A percentile compares a stretch with the other conserved stretches of the same genome.
phyloP scores from a whole-genome alignment of 2,113 vertebrate species.

The Elgaria multicarinata region DNA sequence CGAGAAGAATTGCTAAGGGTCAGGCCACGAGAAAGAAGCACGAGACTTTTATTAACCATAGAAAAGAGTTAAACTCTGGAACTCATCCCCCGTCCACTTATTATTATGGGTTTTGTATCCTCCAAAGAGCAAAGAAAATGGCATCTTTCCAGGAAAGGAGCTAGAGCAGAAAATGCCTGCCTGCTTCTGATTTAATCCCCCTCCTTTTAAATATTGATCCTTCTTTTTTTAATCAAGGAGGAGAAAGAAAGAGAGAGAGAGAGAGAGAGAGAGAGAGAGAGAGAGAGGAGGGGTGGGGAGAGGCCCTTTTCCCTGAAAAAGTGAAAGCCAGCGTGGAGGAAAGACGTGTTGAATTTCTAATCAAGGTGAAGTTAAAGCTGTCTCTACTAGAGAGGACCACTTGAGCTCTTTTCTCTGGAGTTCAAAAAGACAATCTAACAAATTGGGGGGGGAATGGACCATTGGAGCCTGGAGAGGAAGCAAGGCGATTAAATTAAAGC shows the following conservation, averaged over 20 bases:
- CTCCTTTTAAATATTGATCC: slow-evolving; percentile 13
- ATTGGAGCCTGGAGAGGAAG: neutral
- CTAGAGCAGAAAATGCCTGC: slow-evolving; percentile 1
- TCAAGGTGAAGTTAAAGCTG: neutral
- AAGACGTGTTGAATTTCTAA: slow-evolving; percentile 8
- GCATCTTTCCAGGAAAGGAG: slow-evolving; percentile 6
- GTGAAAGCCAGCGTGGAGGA: neutral
- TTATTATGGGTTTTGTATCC: slow-evolving; percentile 8
- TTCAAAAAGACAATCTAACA: neutral
- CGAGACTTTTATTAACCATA: fast-evolving
- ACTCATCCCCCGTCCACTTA: neutral
- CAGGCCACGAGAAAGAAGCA: neutral
- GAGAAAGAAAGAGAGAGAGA: neutral
- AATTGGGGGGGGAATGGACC: neutral
- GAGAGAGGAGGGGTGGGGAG: neutral
- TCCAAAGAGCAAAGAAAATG: neutral
- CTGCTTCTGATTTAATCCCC: slow-evolving; percentile 6
- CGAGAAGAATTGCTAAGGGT: neutral
- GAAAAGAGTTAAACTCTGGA: neutral
- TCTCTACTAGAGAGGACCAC: neutral
- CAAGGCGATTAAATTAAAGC: neutral
- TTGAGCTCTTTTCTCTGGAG: neutral
- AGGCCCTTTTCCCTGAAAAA: neutral
- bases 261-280: no score
- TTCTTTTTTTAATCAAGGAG: slow-evolving; percentile 24